phyloP scores from a whole-genome alignment of 2,888 invertebrate species.

The Parnassius smintheus region DNA sequence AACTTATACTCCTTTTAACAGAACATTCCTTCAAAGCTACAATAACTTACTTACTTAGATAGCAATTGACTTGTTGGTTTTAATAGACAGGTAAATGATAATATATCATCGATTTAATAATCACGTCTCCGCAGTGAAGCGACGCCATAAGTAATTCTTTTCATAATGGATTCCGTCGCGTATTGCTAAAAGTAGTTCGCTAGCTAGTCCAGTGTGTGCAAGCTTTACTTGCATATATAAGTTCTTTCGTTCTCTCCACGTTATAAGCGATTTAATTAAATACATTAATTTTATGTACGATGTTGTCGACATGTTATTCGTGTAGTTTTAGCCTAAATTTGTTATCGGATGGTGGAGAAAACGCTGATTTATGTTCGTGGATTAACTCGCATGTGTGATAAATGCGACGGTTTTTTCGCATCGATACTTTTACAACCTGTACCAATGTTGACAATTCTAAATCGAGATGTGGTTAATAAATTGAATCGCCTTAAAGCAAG shows the following conservation, averaged over 20 bases:
- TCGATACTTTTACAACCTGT: slow-evolving; percentile 1
- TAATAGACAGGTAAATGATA: slow-evolving; percentile 4
- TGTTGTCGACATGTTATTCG: slow-evolving; percentile 11
- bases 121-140: not conserved
- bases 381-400: not conserved
- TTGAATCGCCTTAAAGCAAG: slow-evolving; percentile 57
- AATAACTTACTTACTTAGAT: slow-evolving; percentile 25
- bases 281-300: slow-evolving; percentile 26
- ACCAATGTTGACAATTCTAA: not conserved
- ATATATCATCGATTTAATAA: slow-evolving; percentile 6
- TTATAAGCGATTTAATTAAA: slow-evolving; percentile 42
- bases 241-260: slow-evolving; percentile 33
- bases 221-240: slow-evolving; percentile 31
- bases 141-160: slow-evolving; percentile 7
- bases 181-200: slow-evolving; percentile 1
- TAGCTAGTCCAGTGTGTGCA: slow-evolving; percentile 10
- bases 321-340: slow-evolving; percentile 14
- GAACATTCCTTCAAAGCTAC: slow-evolving; percentile 4
- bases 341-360: slow-evolving; percentile 3
- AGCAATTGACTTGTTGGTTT: slow-evolving; percentile 16
- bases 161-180: not conserved
- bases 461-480: slow-evolving; percentile 49
- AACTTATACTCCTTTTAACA: slow-evolving; percentile 31
- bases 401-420: not conserved
- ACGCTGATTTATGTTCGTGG: slow-evolving; percentile 8